Evolutionary conservation across 2,888 invertebrate species (phyloP).

Genomic region (Folsomia manolachei): DNA sequence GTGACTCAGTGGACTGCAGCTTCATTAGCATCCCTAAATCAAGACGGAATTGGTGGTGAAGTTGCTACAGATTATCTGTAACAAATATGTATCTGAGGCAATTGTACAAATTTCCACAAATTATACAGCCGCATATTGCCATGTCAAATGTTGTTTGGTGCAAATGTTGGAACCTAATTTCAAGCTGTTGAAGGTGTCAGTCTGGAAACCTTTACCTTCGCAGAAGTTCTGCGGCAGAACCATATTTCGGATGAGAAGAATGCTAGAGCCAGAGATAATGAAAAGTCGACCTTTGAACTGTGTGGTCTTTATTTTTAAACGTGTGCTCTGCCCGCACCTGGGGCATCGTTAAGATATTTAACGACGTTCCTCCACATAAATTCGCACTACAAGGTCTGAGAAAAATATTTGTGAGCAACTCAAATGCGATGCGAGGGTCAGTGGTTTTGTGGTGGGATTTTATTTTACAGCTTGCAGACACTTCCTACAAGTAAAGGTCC

Average conservation of each 20-base stretch:
- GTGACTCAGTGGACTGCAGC: background rate
- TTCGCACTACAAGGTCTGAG: slow-evolving; percentile 45
- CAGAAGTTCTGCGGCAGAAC: too few relatives aligned
- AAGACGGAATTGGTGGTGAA: slow-evolving; percentile 2
- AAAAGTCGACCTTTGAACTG: slow-evolving; percentile 46
- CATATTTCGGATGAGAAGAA: too few relatives aligned
- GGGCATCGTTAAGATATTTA: slow-evolving; percentile 50
- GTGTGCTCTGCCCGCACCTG: slow-evolving; percentile 51
- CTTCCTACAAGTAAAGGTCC: background rate
- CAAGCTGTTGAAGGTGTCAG: too few relatives aligned
- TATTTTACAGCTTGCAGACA: background rate
- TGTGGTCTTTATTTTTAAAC: slow-evolving; percentile 47
- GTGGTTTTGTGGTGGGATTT: background rate
- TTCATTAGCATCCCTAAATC: background rate
- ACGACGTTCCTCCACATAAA: slow-evolving; percentile 48
- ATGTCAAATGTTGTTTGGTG: too few relatives aligned
- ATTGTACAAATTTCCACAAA: too few relatives aligned
- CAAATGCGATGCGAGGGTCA: slow-evolving; percentile 8
- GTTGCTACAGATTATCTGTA: too few relatives aligned
- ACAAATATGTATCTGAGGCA: too few relatives aligned
- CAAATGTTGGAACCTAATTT: too few relatives aligned
- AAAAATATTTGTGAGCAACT: slow-evolving; percentile 14
- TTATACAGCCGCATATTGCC: too few relatives aligned
- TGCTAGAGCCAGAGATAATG: slow-evolving; percentile 40
- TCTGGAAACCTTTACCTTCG: too few relatives aligned